phyloP scores from a whole-genome alignment of 2,113 vertebrate species.

The Lonchura striata region DNA sequence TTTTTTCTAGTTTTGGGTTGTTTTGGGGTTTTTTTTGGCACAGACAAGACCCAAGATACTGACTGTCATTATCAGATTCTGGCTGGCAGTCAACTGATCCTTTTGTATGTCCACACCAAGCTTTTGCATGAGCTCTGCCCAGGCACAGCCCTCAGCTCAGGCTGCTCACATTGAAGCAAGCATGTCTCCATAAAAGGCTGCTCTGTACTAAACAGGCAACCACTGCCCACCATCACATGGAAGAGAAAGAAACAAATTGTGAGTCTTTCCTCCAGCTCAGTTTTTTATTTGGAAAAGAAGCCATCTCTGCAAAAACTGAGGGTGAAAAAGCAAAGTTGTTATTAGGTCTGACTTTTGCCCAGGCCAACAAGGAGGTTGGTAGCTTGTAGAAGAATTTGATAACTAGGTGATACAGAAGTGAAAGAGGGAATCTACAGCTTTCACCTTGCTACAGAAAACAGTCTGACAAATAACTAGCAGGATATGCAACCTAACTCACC shows the following conservation, averaged over 20 bases:
- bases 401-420: not conserved
- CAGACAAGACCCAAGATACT: not conserved
- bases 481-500: not conserved
- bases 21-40: not conserved
- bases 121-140: rapidly evolving
- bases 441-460: not conserved
- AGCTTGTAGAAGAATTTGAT: not conserved
- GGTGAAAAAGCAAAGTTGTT: not conserved
- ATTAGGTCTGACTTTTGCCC: not conserved
- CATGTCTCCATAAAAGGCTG: not conserved
- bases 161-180: not conserved
- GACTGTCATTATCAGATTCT: not conserved
- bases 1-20: no score
- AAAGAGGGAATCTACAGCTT: not conserved
- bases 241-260: not conserved
- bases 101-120: not conserved
- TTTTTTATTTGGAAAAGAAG: not conserved
- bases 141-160: not conserved
- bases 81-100: not conserved
- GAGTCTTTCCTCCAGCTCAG: not conserved
- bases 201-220: not conserved
- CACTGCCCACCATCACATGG: not conserved
- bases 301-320: not conserved
- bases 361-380: not conserved
- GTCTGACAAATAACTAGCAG: not conserved